Evolutionary conservation across 2,888 invertebrate genomes (phyloP).

Genomic region (Lordiphosa fenestrarum): DNA sequence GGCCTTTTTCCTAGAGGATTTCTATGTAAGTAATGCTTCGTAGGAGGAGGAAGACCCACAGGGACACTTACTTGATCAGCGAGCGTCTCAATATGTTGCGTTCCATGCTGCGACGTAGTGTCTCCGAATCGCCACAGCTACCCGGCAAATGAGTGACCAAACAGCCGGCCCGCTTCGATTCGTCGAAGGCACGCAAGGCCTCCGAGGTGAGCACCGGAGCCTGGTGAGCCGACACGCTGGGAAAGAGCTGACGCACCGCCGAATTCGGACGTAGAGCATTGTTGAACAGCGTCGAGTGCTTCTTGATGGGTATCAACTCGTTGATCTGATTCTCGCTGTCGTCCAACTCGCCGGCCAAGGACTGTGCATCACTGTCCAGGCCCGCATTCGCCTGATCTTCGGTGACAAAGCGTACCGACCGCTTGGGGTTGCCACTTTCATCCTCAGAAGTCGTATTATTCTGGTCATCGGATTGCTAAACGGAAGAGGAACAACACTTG

Average conservation of each 20-base stretch:
- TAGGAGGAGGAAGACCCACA: too few species aligned
- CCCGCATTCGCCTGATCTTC: constrained; percentile 74
- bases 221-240: constrained; percentile 85
- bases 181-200: constrained; percentile 86
- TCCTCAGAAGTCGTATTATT: constrained; percentile 79
- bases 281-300: constrained; percentile 80
- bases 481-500: neutral
- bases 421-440: constrained; percentile 82
- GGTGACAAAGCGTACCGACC: constrained; percentile 86
- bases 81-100: constrained; percentile 91
- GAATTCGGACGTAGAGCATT: constrained; percentile 84
- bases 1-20: constrained; percentile 76
- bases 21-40: too few species aligned
- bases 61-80: constrained; percentile 85
- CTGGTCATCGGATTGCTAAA: constrained; percentile 77
- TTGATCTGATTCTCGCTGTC: constrained; percentile 79
- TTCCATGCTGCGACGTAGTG: constrained; percentile 89
- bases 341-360: constrained; percentile 61
- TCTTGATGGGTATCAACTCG: constrained; percentile 79
- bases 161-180: constrained; percentile 83
- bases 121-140: constrained; percentile 83
- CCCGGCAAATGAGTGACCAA: constrained; percentile 78
- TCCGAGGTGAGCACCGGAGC: constrained; percentile 85
- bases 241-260: constrained; percentile 91
- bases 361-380: constrained; percentile 71